Conservation (phyloP, 2,888 invertebrate genomes). For the Ommatoiulus sabulosus region DNA sequence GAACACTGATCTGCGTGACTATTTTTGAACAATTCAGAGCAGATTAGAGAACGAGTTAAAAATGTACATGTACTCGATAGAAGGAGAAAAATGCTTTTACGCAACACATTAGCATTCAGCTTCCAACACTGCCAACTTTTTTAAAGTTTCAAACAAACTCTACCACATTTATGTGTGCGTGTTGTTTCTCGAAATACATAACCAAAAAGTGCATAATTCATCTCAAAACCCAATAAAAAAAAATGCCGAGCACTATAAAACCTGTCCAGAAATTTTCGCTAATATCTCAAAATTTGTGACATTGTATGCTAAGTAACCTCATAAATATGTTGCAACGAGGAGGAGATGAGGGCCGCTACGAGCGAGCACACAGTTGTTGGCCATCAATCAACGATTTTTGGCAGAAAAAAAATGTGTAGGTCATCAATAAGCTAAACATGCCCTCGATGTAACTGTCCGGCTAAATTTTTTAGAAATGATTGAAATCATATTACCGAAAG, state of each 20-base stretch:
- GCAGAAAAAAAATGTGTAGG: background rate
- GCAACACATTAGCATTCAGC: background rate
- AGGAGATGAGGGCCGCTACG: background rate
- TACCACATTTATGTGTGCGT: background rate
- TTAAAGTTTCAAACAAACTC: background rate
- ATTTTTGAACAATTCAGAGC: background rate
- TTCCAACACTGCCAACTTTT: background rate
- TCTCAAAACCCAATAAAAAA: background rate
- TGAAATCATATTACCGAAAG: background rate
- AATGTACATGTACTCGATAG: background rate
- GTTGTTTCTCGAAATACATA: background rate
- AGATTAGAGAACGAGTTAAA: background rate
- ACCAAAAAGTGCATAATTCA: conserved; percentile 17
- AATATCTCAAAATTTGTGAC: conserved; percentile 38
- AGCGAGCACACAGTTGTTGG: background rate
- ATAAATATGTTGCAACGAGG: conserved; percentile 24
- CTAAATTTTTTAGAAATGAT: background rate
- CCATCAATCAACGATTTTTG: background rate
- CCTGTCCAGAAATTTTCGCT: conserved; percentile 6
- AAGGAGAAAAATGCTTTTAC: background rate
- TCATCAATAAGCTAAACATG: conserved; percentile 9
- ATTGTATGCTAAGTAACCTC: conserved; percentile 9
- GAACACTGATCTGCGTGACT: background rate
- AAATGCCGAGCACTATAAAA: background rate
- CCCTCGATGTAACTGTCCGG: conserved; percentile 24